Base-by-base conservation (phyloP, 2,113 vertebrate species). In the Chloropsis hardwickii region DNA sequence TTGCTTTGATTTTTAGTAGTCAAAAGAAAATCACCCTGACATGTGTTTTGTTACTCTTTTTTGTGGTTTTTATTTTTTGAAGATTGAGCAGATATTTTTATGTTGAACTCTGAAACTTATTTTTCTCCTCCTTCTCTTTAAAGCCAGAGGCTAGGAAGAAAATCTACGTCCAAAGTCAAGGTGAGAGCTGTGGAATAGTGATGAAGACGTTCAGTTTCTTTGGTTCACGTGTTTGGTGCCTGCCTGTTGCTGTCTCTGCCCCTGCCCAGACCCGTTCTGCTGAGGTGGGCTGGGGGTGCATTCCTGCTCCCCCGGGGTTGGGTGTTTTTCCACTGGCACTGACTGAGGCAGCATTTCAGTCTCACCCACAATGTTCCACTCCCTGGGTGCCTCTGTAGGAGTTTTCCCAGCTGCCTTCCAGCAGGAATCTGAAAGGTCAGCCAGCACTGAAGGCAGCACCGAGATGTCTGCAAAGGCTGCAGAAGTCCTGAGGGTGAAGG, bases 81-180 rank as follows among this genome's bases (percentile, higher is more conserved):
- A 8, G 27, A 12, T 11, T 60, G 21, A 88, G 10, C 28, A 19
- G 58, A 12, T 64, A 11, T 78, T 48, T 50, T 56, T 18, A 5
- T 22, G 10, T 5, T 24, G 20, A 45, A 14, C 47, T 14, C 3
- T 64, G 17, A 31, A 60, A 87, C 9, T 95, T 19, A 76, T 29
- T 64, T 81, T 86, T 80, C 72, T 89, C 73, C 86, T 66, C 45
- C 42, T 77, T 94, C 29, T 95, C 86, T 95, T 97, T 96, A 48
- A 96, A 99, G 99, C 98, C 98, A 6, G 98, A 98, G 51, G 98
- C 98, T 29, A 97, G 96, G 94, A 97, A 92, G 80, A 99, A 99
- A 97, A 99, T 99, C 61, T 96, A 97, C 31, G 97, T 99, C 31
- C 99, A 99, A 76, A 98, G 98, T 64, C 99, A 99, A 99, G 99